phyloP scores from a whole-genome alignment of 1,140 invertebrate genomes.

The Aphelenchoides avenae region DNA sequence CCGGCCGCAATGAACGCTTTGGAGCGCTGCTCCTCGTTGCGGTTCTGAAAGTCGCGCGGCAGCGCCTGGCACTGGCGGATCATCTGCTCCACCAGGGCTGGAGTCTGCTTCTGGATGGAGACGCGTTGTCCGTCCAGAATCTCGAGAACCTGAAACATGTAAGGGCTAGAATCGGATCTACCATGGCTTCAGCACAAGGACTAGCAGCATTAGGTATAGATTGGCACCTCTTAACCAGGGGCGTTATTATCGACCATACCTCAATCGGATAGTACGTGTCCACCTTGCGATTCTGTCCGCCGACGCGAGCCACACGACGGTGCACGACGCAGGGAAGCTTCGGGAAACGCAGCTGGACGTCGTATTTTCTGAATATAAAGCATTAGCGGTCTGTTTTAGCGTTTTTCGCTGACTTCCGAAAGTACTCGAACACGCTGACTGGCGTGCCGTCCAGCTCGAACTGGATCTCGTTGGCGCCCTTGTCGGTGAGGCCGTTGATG shows the following conservation, averaged over 20 bases:
- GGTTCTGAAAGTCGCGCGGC: not conserved
- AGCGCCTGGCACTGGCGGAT: slow-evolving; percentile 10
- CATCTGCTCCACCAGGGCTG: slow-evolving; percentile 9
- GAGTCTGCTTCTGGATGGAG: slow-evolving; percentile 11
- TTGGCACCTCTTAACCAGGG: no score
- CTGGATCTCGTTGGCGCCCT: slow-evolving; percentile 2
- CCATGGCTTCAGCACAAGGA: no score
- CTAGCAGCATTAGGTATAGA: no score
- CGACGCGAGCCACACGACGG: not conserved
- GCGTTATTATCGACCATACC: no score
- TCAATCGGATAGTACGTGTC: slow-evolving; percentile 12
- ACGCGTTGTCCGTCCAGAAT: slow-evolving; percentile 13
- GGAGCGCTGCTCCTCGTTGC: not conserved
- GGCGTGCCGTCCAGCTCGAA: slow-evolving; percentile 3
- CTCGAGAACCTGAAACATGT: no score
- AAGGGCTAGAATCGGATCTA: no score
- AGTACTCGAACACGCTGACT: slow-evolving; percentile 9
- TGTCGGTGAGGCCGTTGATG: slow-evolving; percentile 12
- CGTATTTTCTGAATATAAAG: no score
- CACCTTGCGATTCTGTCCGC: not conserved
- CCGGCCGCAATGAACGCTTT: not conserved
- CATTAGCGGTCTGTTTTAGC: no score
- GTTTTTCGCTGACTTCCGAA: no score
- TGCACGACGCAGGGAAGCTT: slow-evolving; percentile 13
- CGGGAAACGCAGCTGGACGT: slow-evolving; percentile 3